A percentile compares a stretch with the other conserved stretches of the same genome.
Conservation (phyloP, 2,113 vertebrate genomes). For the Tetrao urogallus region DNA sequence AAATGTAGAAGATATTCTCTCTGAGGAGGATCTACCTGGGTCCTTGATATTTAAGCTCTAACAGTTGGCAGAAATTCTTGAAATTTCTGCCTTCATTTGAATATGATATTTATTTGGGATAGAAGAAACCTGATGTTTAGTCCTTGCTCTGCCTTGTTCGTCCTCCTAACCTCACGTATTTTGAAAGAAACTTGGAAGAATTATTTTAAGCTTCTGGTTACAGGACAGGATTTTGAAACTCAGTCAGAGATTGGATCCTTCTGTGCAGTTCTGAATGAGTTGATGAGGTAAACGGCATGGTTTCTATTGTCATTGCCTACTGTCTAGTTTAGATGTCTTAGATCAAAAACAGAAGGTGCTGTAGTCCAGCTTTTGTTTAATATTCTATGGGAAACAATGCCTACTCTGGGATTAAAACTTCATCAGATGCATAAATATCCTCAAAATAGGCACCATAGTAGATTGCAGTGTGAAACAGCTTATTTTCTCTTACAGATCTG, state of each 20-base stretch:
- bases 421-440: not conserved
- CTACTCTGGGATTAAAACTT: not conserved
- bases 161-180: not conserved
- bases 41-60: not conserved
- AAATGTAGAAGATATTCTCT: not conserved
- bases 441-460: not conserved
- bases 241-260: not conserved
- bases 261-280: not conserved
- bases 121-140: not conserved
- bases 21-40: rapidly evolving
- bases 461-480: not conserved
- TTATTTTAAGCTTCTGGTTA: not conserved
- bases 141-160: not conserved
- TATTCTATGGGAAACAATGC: not conserved
- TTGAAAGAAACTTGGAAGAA: not conserved
- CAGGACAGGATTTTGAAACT: not conserved
- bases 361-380: not conserved
- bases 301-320: not conserved
- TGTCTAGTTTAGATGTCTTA: not conserved
- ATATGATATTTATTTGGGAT: not conserved
- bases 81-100: not conserved
- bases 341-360: not conserved
- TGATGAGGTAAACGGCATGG: not conserved
- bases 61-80: not conserved
- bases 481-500: not conserved